A percentile compares a stretch with the other conserved stretches of the same genome.
Conservation (phyloP, 2,797 vertebrate species). For the Antrozous pallidus region DNA sequence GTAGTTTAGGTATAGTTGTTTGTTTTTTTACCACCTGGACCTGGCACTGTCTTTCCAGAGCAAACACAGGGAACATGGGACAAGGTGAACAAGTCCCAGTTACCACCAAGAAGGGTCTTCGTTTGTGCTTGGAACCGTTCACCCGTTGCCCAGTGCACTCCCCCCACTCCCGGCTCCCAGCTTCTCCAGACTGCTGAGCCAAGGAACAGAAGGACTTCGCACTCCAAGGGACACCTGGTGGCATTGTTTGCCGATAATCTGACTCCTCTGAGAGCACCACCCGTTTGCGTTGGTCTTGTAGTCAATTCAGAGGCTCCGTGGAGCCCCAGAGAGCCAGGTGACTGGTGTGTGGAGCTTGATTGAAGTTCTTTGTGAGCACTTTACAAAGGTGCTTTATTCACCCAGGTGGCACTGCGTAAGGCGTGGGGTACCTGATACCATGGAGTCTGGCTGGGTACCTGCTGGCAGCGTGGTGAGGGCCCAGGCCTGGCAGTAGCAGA, state of each 20-base stretch:
- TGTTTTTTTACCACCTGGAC: not conserved
- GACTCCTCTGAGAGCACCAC: not conserved
- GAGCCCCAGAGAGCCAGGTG: not conserved
- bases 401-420: not conserved
- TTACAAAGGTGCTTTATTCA: not conserved
- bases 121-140: not conserved
- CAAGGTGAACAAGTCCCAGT: not conserved
- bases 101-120: not conserved
- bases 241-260: not conserved
- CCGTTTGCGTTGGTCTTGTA: not conserved
- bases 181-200: not conserved
- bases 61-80: not conserved
- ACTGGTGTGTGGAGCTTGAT: not conserved
- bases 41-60: not conserved
- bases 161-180: not conserved
- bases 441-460: not conserved
- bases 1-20: not conserved
- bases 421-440: not conserved
- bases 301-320: not conserved
- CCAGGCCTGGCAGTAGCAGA: not conserved
- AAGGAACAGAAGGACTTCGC: not conserved
- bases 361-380: not conserved
- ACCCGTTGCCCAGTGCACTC: accelerated
- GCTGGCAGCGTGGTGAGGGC: not conserved
- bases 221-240: not conserved